A percentile compares a stretch with the other conserved stretches of the same genome.
These are phyloP conservation scores for Synanthedon formicaeformis DNA, from an alignment of 2,888 invertebrate genomes.

Conservation along the genomic window DNA sequence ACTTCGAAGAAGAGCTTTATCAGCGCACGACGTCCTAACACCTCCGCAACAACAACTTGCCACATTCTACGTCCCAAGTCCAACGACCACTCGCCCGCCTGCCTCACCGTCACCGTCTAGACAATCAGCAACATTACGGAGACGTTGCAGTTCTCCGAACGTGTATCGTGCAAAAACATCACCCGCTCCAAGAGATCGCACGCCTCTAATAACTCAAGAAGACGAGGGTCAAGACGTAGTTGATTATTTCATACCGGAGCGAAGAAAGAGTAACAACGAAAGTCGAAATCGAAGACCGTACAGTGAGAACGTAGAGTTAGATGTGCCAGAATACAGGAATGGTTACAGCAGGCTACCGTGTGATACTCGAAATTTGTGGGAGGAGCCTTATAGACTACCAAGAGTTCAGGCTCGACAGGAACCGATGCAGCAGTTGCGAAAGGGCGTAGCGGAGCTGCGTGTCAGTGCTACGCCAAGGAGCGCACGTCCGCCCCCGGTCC, in stretches of 20 bases:
- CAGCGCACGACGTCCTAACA: conserved; percentile 77
- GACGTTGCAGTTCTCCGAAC: conserved; percentile 61
- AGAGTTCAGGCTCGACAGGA: conserved; percentile 52
- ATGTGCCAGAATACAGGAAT: conserved; percentile 44
- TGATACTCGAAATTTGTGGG: conserved; percentile 46
- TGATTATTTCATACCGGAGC: conserved; percentile 46
- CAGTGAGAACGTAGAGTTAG: conserved; percentile 59
- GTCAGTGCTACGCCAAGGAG: conserved; percentile 56
- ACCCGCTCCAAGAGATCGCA: conserved; percentile 33
- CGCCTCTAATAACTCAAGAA: conserved; percentile 43
- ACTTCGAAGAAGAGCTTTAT: conserved; percentile 74
- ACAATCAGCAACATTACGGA: conserved; percentile 43
- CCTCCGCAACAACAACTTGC: conserved; percentile 69
- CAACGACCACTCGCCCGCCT: conserved; percentile 57
- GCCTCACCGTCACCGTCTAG: conserved; percentile 50
- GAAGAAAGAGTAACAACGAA: conserved; percentile 40
- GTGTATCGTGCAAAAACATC: conserved; percentile 48
- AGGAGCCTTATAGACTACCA: conserved; percentile 57
- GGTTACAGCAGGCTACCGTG: conserved; percentile 47
- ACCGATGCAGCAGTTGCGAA: conserved; percentile 48
- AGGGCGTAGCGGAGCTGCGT: conserved; percentile 52
- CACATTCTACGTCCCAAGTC: conserved; percentile 80
- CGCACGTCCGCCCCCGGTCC: conserved; percentile 49
- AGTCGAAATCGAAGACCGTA: conserved; percentile 48
- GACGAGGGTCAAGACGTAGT: conserved; percentile 56